Base-by-base conservation (phyloP, 2,888 invertebrate genomes). In the Teleiodes luculella region DNA sequence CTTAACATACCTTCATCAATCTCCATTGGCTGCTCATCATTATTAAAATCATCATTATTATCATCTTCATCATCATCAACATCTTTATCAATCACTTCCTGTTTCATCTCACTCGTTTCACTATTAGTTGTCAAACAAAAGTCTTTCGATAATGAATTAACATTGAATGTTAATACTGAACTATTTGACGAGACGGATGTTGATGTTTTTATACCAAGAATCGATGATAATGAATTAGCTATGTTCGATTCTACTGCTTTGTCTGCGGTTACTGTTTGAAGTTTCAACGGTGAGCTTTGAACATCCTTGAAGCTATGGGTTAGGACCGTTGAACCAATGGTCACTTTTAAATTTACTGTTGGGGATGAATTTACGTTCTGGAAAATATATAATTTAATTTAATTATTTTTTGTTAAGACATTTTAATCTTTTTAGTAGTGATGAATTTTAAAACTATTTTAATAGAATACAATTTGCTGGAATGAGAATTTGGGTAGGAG, bases 1-100 rank as follows among this genome's bases (percentile, higher is more conserved):
- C n/a, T n/a, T n/a, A n/a, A n/a, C 3, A 20, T 63, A 82, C 83
- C 83, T 70, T 82, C 80, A 68, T 83, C 82, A 57, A 78, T 79
- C 37, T 82, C 79, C 78, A 85, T 78, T 0, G 63, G 52, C 0
- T 67, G 56, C 3, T 77, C 72, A 37, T 74, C 74, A 46, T 66
- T 61, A 13, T 66, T 68, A 3, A 51, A 51, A 14, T 62, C 71
- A 0, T 57, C 55, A 24, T 61, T 62, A 8, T 58, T 58, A 10
- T 20, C 31, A 13, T 48, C 39, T 51, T 28, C 35, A 43, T 10
- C 6, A 55, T 30, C 37, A 53, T 59, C 36, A 33, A 57, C 28
- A 18, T 30, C 30, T 13, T 2, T 35, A 37, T 14, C 24, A 14
- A 58, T 58, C 0, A 64, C 55, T 55, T 41, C 39, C 11, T 68